A percentile compares a stretch with the other conserved stretches of the same genome.
These are phyloP conservation scores for Micromesistius poutassou DNA, from an alignment of 2,797 vertebrate genomes.

Conservation along the genomic window DNA sequence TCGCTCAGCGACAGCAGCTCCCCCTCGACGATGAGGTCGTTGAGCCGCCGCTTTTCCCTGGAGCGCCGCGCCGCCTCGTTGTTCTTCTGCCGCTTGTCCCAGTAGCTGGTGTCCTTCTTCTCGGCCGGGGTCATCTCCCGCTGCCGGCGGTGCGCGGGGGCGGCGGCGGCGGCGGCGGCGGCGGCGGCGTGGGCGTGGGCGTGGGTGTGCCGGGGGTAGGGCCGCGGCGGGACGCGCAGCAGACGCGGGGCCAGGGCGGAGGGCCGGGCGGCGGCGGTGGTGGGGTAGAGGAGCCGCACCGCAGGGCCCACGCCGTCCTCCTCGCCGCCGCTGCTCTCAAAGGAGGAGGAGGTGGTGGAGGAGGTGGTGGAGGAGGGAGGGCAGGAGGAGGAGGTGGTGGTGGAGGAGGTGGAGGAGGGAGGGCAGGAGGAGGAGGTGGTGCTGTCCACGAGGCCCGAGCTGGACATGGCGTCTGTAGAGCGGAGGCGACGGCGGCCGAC, in stretches of 20 bases:
- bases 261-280: constrained; percentile 5
- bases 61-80: constrained; percentile 87
- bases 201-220: constrained; percentile 30
- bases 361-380: constrained; percentile 36
- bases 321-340: constrained; percentile 31
- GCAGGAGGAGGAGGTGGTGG: constrained; percentile 34
- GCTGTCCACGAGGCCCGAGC: constrained; percentile 17
- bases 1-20: constrained; percentile 67
- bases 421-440: too few relatives aligned
- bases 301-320: constrained; percentile 13
- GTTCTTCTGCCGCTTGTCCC: constrained; percentile 87
- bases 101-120: constrained; percentile 84
- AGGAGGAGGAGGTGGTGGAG: constrained; percentile 31
- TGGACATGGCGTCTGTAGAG: constrained; percentile 39
- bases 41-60: constrained; percentile 76
- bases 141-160: constrained; percentile 50
- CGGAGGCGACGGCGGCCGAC: background rate
- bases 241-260: constrained; percentile 43
- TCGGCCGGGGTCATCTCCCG: constrained; percentile 67
- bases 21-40: constrained; percentile 66
- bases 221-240: constrained; percentile 32
- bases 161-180: constrained; percentile 31
- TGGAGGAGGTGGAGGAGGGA: constrained; percentile 34
- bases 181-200: constrained; percentile 51
- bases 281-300: constrained; percentile 11